Conservation (phyloP, 2,797 vertebrate species). For the Sebastes melanostomus region DNA sequence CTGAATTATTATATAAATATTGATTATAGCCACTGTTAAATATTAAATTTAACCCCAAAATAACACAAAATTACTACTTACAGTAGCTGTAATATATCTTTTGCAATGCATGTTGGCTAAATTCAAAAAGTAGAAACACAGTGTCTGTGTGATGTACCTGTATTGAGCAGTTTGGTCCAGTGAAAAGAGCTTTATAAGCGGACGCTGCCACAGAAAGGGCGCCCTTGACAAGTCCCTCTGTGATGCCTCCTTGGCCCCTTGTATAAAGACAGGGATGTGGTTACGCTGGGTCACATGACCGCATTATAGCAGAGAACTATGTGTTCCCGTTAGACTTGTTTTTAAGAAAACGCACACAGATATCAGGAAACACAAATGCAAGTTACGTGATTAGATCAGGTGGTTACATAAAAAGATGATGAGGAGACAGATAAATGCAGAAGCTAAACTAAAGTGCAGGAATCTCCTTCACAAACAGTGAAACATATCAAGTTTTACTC, state of each 20-base stretch:
- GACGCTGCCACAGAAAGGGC: constrained; percentile 96
- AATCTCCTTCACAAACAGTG: neutral
- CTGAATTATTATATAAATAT: neutral
- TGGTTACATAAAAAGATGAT: neutral
- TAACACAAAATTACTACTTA: neutral
- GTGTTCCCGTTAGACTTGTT: neutral
- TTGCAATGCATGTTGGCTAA: too few species aligned
- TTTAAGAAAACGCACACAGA: neutral
- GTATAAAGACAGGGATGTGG: constrained; percentile 21
- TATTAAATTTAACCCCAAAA: too few species aligned
- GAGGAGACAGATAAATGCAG: neutral
- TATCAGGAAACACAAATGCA: neutral
- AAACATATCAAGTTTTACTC: neutral
- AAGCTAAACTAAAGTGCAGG: neutral
- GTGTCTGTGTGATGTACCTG: constrained; percentile 79
- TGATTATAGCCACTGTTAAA: too few species aligned
- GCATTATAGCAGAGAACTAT: neutral
- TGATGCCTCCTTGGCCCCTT: constrained; percentile 87
- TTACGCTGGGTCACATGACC: constrained; percentile 12
- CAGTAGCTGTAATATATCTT: neutral
- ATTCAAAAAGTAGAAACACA: neutral
- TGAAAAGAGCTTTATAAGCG: constrained; percentile 96
- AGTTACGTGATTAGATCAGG: neutral
- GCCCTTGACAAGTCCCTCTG: constrained; percentile 94
- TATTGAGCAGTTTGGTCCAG: constrained; percentile 87